These are phyloP conservation scores for Epicauta chinensis DNA, from an alignment of 1,140 invertebrate genomes.

Conservation along the genomic window DNA sequence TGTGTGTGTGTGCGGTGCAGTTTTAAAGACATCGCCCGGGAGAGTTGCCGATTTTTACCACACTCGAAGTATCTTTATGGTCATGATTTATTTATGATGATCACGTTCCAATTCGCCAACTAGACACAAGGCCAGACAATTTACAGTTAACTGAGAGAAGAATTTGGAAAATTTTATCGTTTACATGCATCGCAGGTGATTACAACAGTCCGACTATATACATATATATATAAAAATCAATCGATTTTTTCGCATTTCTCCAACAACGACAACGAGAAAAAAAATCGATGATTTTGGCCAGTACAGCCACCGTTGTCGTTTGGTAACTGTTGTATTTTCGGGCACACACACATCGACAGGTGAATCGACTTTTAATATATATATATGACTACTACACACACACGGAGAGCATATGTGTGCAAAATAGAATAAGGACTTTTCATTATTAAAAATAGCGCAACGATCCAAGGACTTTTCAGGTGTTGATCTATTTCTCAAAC, in stretches of 20 bases:
- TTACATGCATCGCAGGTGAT: constrained; percentile 15
- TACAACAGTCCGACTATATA: constrained; percentile 4
- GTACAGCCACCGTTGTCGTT: background rate
- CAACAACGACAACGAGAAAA: constrained; percentile 2
- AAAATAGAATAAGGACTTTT: constrained; percentile 15
- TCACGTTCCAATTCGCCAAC: constrained; percentile 24
- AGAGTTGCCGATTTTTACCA: too few species aligned
- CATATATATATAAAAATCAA: background rate
- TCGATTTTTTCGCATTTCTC: constrained; percentile 4
- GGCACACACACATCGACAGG: constrained; percentile 10
- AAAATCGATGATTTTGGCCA: constrained; percentile 3
- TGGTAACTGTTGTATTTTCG: constrained; percentile 15
- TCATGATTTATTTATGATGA: constrained; percentile 27
- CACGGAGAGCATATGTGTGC: too few species aligned
- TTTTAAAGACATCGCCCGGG: too few species aligned
- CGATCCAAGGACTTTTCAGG: constrained; percentile 11
- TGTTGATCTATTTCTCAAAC: background rate
- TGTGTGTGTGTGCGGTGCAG: too few species aligned
- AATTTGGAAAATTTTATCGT: constrained; percentile 24
- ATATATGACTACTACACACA: too few species aligned
- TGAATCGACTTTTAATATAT: constrained; percentile 4
- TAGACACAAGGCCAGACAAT: constrained; percentile 30
- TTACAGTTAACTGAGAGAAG: constrained; percentile 23
- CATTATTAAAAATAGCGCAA: constrained; percentile 10
- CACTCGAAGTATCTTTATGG: background rate